Evolutionary conservation across 2,113 vertebrate genomes (phyloP), one percentile per base, ranked within the genome.

Genomic region (Oceanites oceanicus): DNA sequence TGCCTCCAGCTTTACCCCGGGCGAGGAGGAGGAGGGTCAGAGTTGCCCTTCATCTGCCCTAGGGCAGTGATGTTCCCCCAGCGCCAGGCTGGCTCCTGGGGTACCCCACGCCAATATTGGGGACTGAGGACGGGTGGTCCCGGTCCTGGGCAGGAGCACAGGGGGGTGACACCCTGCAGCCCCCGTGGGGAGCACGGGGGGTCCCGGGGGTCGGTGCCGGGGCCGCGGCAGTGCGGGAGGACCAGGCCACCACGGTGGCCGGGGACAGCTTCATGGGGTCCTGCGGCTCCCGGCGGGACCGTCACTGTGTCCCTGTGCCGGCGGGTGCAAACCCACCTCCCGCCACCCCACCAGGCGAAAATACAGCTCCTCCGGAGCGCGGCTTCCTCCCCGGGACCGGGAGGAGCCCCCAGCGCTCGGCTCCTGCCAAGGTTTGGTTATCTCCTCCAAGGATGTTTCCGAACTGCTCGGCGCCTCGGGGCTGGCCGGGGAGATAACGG

Each of bases 361-460:
- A 11, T 3, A 5, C 67, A 26, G 58, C 85, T 65, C 44, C 36
- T 42, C 27, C 2, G 3, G 34, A 1, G 14, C 7, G 0, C 0
- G 1, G 91, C 70, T 96, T 96, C 93, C 93, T 96, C 70, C 63
- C 27, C 0, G 25, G 81, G 91, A 36, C 49, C 42, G 58, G 92
- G 86, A 88, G 92, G 83, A 86, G 91, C 42, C 55, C 78, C 55
- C 14, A 10, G 86, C 1, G 0, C 58, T 47, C 6, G 1, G 92
- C 81, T 76, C 44, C 58, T 40, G 94, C 96, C 91, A 79, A 72
- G 70, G 40, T 49, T 78, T 42, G 62, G 55, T 95, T 96, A 88
- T 88, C 90, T 83, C 78, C 91, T 88, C 90, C 78, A 7, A 88
- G 85, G 93, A 93, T 47, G 74, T 93, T 93, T 94, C 94, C 65